Evolutionary conservation across 2,888 invertebrate genomes (phyloP).

Genomic region (Trachelus tabidus): DNA sequence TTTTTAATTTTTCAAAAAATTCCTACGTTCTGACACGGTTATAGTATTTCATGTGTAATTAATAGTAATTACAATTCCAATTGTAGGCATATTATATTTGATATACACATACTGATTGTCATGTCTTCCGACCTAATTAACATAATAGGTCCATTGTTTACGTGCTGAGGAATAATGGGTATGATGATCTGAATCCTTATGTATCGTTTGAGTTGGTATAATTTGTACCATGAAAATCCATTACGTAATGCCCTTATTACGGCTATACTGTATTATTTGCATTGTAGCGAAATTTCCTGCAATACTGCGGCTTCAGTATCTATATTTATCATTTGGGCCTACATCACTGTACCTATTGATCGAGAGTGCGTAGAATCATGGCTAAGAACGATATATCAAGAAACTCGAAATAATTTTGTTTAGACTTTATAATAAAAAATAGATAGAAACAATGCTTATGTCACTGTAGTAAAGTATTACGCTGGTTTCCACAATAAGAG

Average conservation of each 20-base stretch:
- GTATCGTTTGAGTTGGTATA: neutral
- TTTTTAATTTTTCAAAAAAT: no score
- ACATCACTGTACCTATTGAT: no score
- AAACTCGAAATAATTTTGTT: neutral
- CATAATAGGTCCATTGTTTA: neutral
- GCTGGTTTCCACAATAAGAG: neutral
- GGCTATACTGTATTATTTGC: neutral
- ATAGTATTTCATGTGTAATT: neutral
- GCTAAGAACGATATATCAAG: no score
- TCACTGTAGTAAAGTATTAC: neutral
- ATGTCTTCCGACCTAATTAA: neutral
- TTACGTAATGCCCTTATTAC: neutral
- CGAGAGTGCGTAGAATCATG: no score
- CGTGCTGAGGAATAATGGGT: neutral
- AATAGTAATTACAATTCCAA: neutral
- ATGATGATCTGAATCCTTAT: neutral
- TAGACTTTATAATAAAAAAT: neutral
- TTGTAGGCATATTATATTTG: neutral
- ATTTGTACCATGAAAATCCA: neutral
- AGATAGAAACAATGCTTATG: neutral
- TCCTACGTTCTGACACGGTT: neutral
- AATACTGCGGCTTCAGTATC: neutral
- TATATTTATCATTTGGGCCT: no score
- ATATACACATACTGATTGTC: neutral
- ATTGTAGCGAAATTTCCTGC: neutral